A percentile compares a stretch with the other conserved stretches of the same genome.
phyloP scores from a whole-genome alignment of 2,797 vertebrate species.

The Pseudocheirus occidentalis region DNA sequence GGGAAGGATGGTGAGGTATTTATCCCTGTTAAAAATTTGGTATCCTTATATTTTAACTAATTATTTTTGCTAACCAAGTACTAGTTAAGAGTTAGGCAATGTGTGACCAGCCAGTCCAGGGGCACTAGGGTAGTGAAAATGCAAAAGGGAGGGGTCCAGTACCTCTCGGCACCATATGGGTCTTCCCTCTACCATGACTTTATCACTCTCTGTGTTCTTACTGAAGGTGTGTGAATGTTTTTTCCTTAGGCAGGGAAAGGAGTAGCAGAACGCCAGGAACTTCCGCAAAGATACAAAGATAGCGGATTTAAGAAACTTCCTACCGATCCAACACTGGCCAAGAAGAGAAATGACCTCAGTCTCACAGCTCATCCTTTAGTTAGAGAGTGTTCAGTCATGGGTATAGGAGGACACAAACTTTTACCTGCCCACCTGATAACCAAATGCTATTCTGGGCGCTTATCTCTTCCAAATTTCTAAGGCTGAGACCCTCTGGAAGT shows the following conservation, averaged over 20 bases:
- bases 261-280: background rate
- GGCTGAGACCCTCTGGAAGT: background rate
- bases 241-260: background rate
- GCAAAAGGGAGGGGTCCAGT: background rate
- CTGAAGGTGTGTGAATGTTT: background rate
- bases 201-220: background rate
- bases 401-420: background rate
- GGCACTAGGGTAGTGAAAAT: background rate
- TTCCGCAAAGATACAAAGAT: background rate
- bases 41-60: background rate
- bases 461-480: background rate
- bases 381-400: background rate
- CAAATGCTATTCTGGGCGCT: background rate
- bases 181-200: background rate
- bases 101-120: background rate
- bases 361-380: background rate
- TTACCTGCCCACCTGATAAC: background rate
- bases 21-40: background rate
- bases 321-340: background rate
- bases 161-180: background rate
- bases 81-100: background rate
- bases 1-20: background rate
- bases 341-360: background rate
- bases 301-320: background rate
- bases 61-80: background rate